These are phyloP conservation scores for Atractosteus spatula DNA, from an alignment of 2,113 vertebrate species.

Conservation along the genomic window DNA sequence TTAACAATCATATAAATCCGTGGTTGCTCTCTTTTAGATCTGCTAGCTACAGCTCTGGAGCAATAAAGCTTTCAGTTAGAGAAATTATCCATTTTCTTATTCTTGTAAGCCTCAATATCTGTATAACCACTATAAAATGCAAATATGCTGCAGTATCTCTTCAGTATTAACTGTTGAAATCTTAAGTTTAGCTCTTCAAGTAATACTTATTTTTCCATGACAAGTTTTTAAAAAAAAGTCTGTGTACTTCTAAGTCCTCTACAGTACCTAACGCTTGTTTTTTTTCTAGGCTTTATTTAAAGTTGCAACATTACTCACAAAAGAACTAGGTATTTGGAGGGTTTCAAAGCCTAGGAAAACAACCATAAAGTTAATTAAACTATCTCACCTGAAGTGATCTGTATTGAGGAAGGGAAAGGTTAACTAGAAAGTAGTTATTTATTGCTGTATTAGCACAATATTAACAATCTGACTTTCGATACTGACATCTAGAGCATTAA, in stretches of 20 bases:
- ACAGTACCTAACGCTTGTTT: neutral
- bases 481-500: neutral
- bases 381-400: conserved; percentile 9
- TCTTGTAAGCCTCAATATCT: too few relatives aligned
- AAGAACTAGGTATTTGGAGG: neutral
- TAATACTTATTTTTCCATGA: neutral
- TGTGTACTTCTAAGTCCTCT: too few relatives aligned
- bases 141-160: neutral
- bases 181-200: neutral
- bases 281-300: neutral
- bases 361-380: conserved; percentile 12
- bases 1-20: too few relatives aligned
- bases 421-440: neutral
- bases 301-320: neutral
- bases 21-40: too few relatives aligned
- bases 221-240: neutral
- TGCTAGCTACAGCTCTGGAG: too few relatives aligned
- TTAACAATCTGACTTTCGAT: neutral
- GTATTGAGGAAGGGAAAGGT: too few relatives aligned
- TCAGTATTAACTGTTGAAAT: neutral
- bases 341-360: neutral
- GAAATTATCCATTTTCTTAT: too few relatives aligned
- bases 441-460: neutral
- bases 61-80: too few relatives aligned
- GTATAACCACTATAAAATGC: too few relatives aligned